Conservation (phyloP, 2,797 vertebrate genomes). For the Sebastes steindachneri region DNA sequence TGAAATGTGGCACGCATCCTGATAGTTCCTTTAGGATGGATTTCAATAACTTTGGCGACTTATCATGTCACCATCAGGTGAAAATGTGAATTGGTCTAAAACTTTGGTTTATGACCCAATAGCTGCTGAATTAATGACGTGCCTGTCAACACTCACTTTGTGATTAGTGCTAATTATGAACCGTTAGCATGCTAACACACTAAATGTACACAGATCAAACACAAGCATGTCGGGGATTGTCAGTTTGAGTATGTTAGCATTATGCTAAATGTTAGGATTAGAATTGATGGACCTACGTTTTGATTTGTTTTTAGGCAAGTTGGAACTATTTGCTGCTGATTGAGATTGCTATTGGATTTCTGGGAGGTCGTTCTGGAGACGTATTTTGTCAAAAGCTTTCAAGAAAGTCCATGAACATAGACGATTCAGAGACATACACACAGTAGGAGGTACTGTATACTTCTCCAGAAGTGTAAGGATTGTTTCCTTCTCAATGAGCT, state of each 20-base stretch:
- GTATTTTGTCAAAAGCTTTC: neutral
- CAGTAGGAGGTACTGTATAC: neutral
- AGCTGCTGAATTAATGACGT: neutral
- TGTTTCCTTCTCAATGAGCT: conserved; percentile 28
- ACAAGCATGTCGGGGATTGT: no score
- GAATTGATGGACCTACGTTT: neutral
- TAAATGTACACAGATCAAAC: no score
- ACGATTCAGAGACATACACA: neutral
- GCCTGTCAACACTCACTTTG: rapidly evolving
- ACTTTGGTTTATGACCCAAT: neutral
- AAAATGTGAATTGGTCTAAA: no score
- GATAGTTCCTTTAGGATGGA: no score
- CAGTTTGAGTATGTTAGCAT: rapidly evolving
- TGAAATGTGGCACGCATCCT: neutral
- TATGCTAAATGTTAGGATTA: no score
- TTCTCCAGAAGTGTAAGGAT: neutral
- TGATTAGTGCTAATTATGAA: no score
- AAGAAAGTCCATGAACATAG: neutral
- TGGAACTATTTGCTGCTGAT: neutral
- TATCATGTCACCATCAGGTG: no score
- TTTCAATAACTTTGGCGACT: no score
- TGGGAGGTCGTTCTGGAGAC: neutral
- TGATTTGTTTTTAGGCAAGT: neutral
- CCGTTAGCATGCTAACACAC: no score
- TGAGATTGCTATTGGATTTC: neutral